Evolutionary conservation across 2,113 vertebrate genomes (phyloP).

Genomic region (Eudyptes chrysolophus): DNA sequence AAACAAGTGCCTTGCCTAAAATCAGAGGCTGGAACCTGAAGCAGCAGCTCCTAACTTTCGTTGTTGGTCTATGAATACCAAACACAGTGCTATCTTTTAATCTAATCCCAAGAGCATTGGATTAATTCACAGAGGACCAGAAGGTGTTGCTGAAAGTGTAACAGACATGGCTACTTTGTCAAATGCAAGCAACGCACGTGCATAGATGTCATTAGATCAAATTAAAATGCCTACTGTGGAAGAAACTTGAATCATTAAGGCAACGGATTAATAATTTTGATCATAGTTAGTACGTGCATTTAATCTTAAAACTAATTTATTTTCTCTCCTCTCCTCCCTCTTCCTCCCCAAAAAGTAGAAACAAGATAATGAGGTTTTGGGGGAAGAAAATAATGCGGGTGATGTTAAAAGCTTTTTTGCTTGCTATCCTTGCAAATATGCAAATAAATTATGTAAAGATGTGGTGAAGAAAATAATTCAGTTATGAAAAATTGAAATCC

Average conservation of each 20-base stretch:
- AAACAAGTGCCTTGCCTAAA: not conserved
- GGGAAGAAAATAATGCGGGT: not conserved
- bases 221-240: not conserved
- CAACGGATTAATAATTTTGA: not conserved
- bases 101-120: not conserved
- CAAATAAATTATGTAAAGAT: not conserved
- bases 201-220: not conserved
- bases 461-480: not conserved
- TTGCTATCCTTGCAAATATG: not conserved
- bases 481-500: not conserved
- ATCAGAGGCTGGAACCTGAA: not conserved
- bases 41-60: not conserved
- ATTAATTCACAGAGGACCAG: not conserved
- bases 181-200: not conserved
- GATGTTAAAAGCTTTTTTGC: not conserved
- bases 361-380: not conserved
- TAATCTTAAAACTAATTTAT: not conserved
- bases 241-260: not conserved
- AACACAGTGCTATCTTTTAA: not conserved
- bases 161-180: not conserved
- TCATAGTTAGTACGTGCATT: not conserved
- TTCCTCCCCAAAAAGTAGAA: not conserved
- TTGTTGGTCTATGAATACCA: not conserved
- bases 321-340: not conserved
- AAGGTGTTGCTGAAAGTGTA: not conserved